Evolutionary conservation across 2,113 vertebrate species (phyloP).

Genomic region (Brachypteracias leptosomus): DNA sequence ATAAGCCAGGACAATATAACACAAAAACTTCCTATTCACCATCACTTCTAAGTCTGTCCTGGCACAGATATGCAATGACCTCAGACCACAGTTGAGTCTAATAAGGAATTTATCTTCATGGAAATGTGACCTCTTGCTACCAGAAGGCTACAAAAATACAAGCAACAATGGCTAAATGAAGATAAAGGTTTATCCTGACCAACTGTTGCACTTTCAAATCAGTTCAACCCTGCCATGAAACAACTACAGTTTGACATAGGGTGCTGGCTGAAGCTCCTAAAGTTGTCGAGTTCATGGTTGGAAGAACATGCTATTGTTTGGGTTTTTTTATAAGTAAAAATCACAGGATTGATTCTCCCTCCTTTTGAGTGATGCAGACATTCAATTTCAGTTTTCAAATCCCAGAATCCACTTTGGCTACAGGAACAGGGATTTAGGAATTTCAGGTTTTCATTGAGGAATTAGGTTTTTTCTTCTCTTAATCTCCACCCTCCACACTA

Average conservation of each 20-base stretch:
- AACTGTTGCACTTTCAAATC: conserved; percentile 60
- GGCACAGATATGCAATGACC: conserved; percentile 74
- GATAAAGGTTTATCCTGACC: conserved; percentile 71
- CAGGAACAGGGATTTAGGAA: neutral
- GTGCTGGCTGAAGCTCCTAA: neutral
- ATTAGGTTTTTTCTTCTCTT: neutral
- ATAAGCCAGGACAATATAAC: conserved; percentile 79
- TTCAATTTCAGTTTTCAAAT: neutral
- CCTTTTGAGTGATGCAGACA: neutral
- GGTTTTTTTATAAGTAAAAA: neutral
- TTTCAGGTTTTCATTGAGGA: neutral
- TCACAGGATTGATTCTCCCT: neutral
- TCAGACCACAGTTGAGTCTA: conserved; percentile 66
- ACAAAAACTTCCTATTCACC: conserved; percentile 89
- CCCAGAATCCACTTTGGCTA: neutral
- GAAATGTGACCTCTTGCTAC: conserved; percentile 73
- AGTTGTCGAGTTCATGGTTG: neutral
- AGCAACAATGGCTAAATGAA: conserved; percentile 69
- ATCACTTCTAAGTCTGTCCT: conserved; percentile 73
- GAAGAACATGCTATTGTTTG: neutral
- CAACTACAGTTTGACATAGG: conserved; percentile 25
- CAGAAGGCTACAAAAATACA: conserved; percentile 63
- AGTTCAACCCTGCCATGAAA: conserved; percentile 38
- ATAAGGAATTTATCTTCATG: conserved; percentile 78
- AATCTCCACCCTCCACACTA: neutral